Evolutionary conservation across 1,140 invertebrate genomes (phyloP).

Genomic region (Halotydeus destructor): DNA sequence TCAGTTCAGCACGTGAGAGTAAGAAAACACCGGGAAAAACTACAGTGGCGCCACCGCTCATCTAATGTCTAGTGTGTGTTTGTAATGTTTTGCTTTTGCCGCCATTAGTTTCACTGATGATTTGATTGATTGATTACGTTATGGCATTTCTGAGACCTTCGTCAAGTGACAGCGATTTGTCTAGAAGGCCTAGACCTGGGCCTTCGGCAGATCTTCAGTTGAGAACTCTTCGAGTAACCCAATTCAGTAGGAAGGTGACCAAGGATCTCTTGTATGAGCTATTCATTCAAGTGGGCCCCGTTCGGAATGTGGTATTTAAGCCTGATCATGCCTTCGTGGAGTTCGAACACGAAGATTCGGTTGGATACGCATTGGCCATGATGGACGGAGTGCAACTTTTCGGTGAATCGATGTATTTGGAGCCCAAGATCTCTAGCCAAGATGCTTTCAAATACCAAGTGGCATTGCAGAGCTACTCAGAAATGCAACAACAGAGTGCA

Average conservation of each 20-base stretch:
- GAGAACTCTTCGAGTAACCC: conserved; percentile 3
- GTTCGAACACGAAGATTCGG: conserved; percentile 9
- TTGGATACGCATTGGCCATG: conserved; percentile 2
- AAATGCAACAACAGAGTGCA: too few species aligned
- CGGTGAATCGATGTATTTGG: neutral
- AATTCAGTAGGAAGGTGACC: conserved; percentile 1
- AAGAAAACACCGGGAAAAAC: too few species aligned
- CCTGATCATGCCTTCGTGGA: conserved; percentile 8
- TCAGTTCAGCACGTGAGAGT: too few species aligned
- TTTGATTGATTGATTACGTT: too few species aligned
- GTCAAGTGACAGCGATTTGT: too few species aligned
- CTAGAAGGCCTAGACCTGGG: neutral
- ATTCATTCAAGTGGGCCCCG: conserved; percentile 8
- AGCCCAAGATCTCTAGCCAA: conserved; percentile 6
- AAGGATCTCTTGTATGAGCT: conserved; percentile 4
- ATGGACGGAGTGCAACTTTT: conserved; percentile 7
- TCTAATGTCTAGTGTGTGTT: too few species aligned
- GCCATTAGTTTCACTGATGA: too few species aligned
- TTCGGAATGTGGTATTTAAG: conserved; percentile 8
- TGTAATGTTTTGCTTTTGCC: too few species aligned
- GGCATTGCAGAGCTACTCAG: too few species aligned
- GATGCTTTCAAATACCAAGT: too few species aligned
- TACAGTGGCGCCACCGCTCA: too few species aligned
- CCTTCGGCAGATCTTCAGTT: conserved; percentile 6
- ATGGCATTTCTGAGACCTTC: too few species aligned